Evolutionary conservation across 2,113 vertebrate species (phyloP), one percentile per base, ranked within the genome.

Genomic region (Terrapene triunguis): DNA sequence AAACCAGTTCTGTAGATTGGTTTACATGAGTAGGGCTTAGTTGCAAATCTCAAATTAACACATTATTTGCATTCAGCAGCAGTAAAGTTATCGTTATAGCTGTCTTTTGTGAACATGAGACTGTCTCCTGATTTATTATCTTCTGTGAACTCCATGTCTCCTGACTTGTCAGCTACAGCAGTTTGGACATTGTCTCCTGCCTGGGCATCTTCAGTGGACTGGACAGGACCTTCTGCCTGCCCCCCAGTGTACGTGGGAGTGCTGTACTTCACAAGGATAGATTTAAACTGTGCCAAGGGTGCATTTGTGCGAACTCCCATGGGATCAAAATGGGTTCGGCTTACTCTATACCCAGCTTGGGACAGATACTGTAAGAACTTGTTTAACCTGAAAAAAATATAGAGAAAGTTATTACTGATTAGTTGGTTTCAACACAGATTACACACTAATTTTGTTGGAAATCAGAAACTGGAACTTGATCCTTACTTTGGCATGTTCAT

Each of bases 401-500:
- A 94, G 35, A 50, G 44, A 62, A 72, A 9, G 8, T 8, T n/a
- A 27, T 54, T 47, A 51, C 93, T 57, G 21, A 3, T n/a, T 16
- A 79, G 80, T 57, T 11, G 42, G 72, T 76, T n/a, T 88, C 53
- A 72, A 80, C 35, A 27, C n/a, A 19, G 78, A 57, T 65, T 44
- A 89, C 2, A 0, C 1, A 51, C 5, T 54, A 7, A 29, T 69
- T 90, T 19, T 69, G 44, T 65, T 0, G 29, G 21, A 3, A 65
- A 16, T 3, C 0, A 10, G 32, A 76, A 59, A 32, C 13, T 47
- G 22, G 47, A 80, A 50, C 3, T 42, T 38, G 50, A 91, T 19
- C 53, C 99, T 98, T 98, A 99, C 99, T 99, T 99, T 82, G 99
- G 99, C 99, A 99, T 99, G 96, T 99, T 99, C 99, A 99, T 99